Evolutionary conservation across 2,888 invertebrate genomes (phyloP).

Genomic region (Drymonia ruficornis): DNA sequence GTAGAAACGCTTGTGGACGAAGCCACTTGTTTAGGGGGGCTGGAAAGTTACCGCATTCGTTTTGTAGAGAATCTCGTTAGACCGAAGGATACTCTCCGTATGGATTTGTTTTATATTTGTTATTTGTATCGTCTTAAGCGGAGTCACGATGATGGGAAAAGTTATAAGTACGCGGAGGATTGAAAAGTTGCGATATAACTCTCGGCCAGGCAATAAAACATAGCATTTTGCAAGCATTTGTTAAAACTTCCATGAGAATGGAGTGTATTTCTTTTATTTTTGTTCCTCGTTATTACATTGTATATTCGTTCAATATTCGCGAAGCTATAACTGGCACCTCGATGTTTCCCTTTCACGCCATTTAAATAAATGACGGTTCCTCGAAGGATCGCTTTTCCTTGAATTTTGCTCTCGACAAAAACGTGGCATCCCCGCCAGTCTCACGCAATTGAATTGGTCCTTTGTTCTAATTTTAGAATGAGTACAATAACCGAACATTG

Average conservation of each 20-base stretch:
- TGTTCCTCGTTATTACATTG: slow-evolving; percentile 1
- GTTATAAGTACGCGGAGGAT: slow-evolving; percentile 70
- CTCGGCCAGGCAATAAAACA: slow-evolving; percentile 60
- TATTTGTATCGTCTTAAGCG: slow-evolving; percentile 71
- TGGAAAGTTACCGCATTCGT: slow-evolving; percentile 43
- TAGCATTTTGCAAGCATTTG: slow-evolving; percentile 64
- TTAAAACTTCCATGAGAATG: slow-evolving; percentile 54
- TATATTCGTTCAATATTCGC: slow-evolving; percentile 2
- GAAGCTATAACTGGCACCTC: not conserved
- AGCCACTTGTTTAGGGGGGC: too few relatives aligned
- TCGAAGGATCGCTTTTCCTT: slow-evolving; percentile 4
- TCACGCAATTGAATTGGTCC: slow-evolving; percentile 1
- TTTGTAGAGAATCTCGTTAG: slow-evolving; percentile 44
- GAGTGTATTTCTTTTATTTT: slow-evolving; percentile 37
- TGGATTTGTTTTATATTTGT: slow-evolving; percentile 58
- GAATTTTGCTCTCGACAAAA: not conserved
- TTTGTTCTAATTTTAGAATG: slow-evolving; percentile 1
- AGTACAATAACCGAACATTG: not conserved
- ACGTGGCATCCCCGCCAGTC: not conserved
- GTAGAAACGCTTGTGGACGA: too few relatives aligned
- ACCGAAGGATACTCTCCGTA: slow-evolving; percentile 33
- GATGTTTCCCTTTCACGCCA: slow-evolving; percentile 5
- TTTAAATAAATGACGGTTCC: slow-evolving; percentile 5
- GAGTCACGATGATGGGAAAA: slow-evolving; percentile 74
- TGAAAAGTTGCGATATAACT: slow-evolving; percentile 69